Base-by-base conservation (phyloP, 2,113 vertebrate genomes). In the Oriolus oriolus region DNA sequence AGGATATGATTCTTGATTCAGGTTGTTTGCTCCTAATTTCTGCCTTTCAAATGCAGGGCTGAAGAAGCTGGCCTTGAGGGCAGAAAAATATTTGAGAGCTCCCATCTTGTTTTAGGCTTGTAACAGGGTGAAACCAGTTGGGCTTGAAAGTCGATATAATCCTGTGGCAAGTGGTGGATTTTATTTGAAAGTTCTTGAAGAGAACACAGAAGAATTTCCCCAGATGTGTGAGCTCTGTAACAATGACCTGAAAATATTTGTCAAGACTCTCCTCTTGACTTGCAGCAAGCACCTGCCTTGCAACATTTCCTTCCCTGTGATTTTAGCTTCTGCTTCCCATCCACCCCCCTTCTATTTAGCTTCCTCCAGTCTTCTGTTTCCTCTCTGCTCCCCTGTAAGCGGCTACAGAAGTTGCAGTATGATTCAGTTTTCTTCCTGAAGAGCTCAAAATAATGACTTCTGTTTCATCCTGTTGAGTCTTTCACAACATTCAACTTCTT, bases 371-470 rank as follows among this genome's bases (percentile, higher is more conserved):
- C 64, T 61, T 87, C 66, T 63, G 53, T 90, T 94, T 92, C 94
- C 91, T 93, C 93, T 95, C 82, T 76, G 28, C 71, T 77, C 45
- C 50, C 42, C 45, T 74, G 65, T 77, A 16, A 85, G 66, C 82
- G 44, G 56, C 81, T 70, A 19, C 70, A 95, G 66, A 90, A 96
- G 78, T 83, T 88, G 68, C 68, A 63, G 10, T 33, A 85, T 82
- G 91, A 94, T 95, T 93, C 77, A 63, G 18, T 91, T 90, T 69
- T 96, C 75, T 89, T 95, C 84, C 78, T 94, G 82, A 86, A 70
- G 66, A 70, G 71, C 90, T 90, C 66, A 84, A 65, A 96, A 88
- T 91, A 94, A 82, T 30, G 21, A 68, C 33, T 89, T 88, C 31
- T 93, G 66, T 1, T 70, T 65, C 84, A 84, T 74, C 64, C 79